Conservation (phyloP, 2,113 vertebrate species). For the Apeltes quadracus region DNA sequence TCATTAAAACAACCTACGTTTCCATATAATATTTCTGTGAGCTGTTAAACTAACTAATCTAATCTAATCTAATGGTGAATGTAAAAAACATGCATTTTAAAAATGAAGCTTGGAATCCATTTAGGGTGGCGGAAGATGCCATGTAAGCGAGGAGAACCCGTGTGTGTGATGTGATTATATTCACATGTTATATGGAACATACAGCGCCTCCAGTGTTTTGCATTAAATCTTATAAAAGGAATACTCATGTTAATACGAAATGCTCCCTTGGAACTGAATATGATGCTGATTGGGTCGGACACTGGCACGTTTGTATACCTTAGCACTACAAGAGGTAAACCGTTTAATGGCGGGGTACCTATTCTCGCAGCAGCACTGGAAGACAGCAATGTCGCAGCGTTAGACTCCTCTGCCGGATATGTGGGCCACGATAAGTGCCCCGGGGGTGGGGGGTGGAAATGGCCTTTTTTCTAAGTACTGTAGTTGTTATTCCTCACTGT, state of each 20-base stretch:
- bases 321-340: neutral
- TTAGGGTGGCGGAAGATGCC: neutral
- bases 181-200: slow-evolving; percentile 3
- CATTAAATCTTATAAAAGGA: neutral
- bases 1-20: too few species aligned
- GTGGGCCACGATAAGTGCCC: slow-evolving; percentile 14
- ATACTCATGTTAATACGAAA: neutral
- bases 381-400: slow-evolving; percentile 9
- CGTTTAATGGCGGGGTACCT: neutral
- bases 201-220: slow-evolving; percentile 3
- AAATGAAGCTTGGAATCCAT: neutral
- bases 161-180: slow-evolving; percentile 19
- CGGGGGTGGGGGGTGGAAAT: slow-evolving; percentile 20
- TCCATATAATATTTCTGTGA: neutral
- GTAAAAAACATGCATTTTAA: neutral
- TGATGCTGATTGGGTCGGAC: slow-evolving; percentile 1
- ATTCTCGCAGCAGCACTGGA: slow-evolving; percentile 4
- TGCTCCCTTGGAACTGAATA: slow-evolving; percentile 7
- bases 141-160: neutral
- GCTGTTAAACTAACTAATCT: neutral
- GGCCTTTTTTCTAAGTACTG: slow-evolving; percentile 25
- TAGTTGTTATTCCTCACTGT: slow-evolving; percentile 26
- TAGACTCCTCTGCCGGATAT: slow-evolving; percentile 30
- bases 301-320: neutral
- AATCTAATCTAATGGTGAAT: neutral